Percentiles rank a stretch among this genome's conserved stretches.
Evolutionary conservation across 2,797 vertebrate species (phyloP).

Genomic region (Amblyopsis hoosieri): DNA sequence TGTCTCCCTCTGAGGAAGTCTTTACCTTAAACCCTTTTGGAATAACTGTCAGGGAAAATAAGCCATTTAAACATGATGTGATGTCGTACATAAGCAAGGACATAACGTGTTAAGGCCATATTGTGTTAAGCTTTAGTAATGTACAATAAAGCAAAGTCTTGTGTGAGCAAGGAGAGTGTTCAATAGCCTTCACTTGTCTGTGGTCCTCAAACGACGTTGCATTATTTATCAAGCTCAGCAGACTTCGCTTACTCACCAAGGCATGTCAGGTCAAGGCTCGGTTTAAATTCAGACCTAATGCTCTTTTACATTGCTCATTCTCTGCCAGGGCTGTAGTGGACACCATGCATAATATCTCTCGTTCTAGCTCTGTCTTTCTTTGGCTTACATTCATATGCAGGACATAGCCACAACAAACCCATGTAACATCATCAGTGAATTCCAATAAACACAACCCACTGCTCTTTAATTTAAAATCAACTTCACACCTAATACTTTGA

Average conservation of each 20-base stretch:
- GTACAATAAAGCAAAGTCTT: neutral
- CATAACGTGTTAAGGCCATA: too few species aligned
- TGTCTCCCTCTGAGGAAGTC: too few species aligned
- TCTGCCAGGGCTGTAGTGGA: constrained; percentile 39
- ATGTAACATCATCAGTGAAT: too few species aligned
- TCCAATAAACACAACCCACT: too few species aligned
- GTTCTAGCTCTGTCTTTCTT: constrained; percentile 3
- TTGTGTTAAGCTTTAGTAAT: too few species aligned
- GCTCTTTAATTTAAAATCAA: too few species aligned
- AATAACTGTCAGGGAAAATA: too few species aligned
- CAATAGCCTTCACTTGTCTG: constrained; percentile 35
- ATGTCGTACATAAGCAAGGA: too few species aligned
- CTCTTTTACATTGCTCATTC: constrained; percentile 48
- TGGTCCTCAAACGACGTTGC: constrained; percentile 42
- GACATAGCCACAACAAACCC: too few species aligned
- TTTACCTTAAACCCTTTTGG: too few species aligned
- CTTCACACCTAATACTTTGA: too few species aligned
- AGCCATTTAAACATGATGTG: too few species aligned
- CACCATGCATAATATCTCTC: constrained; percentile 31
- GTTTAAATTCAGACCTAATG: constrained; percentile 53
- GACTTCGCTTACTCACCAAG: constrained; percentile 60
- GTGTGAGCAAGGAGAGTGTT: constrained; percentile 23
- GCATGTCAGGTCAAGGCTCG: constrained; percentile 57
- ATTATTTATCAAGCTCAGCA: constrained; percentile 67
- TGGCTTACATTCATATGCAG: neutral